Conservation (phyloP, 1,140 invertebrate genomes). For the Chironomus tepperi region DNA sequence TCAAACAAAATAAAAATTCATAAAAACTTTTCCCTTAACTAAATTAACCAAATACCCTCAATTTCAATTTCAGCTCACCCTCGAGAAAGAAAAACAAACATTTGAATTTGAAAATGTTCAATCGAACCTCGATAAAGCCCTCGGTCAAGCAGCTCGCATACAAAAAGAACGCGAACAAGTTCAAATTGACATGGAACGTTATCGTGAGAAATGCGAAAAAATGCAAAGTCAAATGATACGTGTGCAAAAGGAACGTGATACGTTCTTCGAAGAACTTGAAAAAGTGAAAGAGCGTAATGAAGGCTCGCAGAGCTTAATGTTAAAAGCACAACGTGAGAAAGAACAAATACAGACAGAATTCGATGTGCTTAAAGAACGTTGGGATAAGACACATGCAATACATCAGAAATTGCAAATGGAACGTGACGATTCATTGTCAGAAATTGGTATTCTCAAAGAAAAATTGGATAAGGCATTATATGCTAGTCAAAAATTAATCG, state of each 20-base stretch:
- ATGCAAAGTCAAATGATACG: slow-evolving; percentile 60
- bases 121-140: slow-evolving; percentile 79
- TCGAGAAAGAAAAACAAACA: slow-evolving; percentile 80
- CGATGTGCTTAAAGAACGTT: slow-evolving; percentile 75
- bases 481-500: slow-evolving; percentile 66
- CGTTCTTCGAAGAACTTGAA: slow-evolving; percentile 67
- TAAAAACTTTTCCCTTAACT: not conserved
- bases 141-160: slow-evolving; percentile 73
- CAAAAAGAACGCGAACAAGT: slow-evolving; percentile 83
- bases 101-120: slow-evolving; percentile 85
- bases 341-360: slow-evolving; percentile 75
- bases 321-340: slow-evolving; percentile 74
- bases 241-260: slow-evolving; percentile 80
- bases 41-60: not conserved
- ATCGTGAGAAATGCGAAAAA: slow-evolving; percentile 83
- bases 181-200: slow-evolving; percentile 72
- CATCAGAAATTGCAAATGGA: slow-evolving; percentile 84
- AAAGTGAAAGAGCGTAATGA: slow-evolving; percentile 73
- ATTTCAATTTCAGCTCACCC: not conserved
- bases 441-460: slow-evolving; percentile 79
- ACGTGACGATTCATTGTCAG: slow-evolving; percentile 71
- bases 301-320: slow-evolving; percentile 64
- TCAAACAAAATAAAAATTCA: not conserved
- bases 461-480: slow-evolving; percentile 80
- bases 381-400: slow-evolving; percentile 75